A percentile compares a stretch with the other conserved stretches of the same genome.
phyloP scores from a whole-genome alignment of 2,888 invertebrate genomes.

The Cephus runcator region DNA sequence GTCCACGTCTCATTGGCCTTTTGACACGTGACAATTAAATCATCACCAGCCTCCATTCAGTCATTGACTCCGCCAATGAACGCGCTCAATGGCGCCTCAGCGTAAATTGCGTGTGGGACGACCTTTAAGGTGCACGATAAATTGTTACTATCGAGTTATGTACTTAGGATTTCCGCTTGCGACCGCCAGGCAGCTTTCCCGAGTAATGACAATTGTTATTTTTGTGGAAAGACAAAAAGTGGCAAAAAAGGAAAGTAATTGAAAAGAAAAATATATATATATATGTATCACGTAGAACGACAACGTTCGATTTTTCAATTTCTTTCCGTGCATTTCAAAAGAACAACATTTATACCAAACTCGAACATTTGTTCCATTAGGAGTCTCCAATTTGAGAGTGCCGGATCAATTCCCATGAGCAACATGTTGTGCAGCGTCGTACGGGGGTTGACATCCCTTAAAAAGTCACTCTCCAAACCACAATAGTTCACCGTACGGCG shows the following conservation, averaged over 20 bases:
- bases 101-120: constrained; percentile 51
- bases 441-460: constrained; percentile 16
- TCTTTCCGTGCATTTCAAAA: not conserved
- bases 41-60: constrained; percentile 46
- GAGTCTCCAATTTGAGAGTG: constrained; percentile 20
- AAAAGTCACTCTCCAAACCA: constrained; percentile 15
- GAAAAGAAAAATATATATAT: not conserved
- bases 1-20: constrained; percentile 39
- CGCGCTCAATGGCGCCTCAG: constrained; percentile 20
- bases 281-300: not conserved
- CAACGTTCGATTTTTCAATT: not conserved
- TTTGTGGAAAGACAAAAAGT: not conserved
- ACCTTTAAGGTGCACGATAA: constrained; percentile 1
- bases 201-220: not conserved
- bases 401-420: constrained; percentile 1
- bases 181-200: not conserved
- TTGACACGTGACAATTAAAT: constrained; percentile 53
- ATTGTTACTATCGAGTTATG: not conserved
- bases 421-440: not conserved
- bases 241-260: not conserved
- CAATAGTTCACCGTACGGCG: not conserved
- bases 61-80: constrained; percentile 43
- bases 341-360: not conserved
- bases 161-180: not conserved
- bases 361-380: constrained; percentile 41